Conservation (phyloP, 2,113 vertebrate species). For the Calidris pugnax region DNA sequence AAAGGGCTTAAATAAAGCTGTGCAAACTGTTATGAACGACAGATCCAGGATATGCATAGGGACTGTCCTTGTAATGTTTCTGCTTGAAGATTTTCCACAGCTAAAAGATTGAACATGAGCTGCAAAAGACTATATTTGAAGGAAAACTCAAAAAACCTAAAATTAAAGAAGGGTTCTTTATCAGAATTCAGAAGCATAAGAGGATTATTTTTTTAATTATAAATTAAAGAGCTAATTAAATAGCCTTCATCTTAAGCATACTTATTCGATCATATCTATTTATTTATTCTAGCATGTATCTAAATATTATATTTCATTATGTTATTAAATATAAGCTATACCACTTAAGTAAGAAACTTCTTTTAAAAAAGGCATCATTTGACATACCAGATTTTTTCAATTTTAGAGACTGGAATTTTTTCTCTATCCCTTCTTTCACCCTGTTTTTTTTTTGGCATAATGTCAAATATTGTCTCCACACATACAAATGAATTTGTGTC, state of each 20-base stretch:
- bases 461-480: accelerated
- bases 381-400: background rate
- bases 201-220: background rate
- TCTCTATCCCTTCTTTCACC: background rate
- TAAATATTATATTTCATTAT: background rate
- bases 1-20: background rate
- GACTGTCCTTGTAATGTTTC: background rate
- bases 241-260: background rate
- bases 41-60: background rate
- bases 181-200: background rate
- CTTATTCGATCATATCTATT: background rate
- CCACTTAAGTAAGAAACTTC: background rate
- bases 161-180: background rate
- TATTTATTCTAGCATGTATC: background rate
- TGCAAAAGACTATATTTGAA: background rate
- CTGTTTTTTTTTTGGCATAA: background rate
- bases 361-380: background rate
- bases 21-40: accelerated
- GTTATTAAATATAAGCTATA: background rate
- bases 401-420: background rate
- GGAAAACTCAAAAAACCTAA: background rate
- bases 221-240: background rate
- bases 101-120: background rate
- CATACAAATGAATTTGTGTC: background rate
- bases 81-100: background rate